phyloP scores from a whole-genome alignment of 2,113 vertebrate genomes.

The Shinisaurus crocodilurus region DNA sequence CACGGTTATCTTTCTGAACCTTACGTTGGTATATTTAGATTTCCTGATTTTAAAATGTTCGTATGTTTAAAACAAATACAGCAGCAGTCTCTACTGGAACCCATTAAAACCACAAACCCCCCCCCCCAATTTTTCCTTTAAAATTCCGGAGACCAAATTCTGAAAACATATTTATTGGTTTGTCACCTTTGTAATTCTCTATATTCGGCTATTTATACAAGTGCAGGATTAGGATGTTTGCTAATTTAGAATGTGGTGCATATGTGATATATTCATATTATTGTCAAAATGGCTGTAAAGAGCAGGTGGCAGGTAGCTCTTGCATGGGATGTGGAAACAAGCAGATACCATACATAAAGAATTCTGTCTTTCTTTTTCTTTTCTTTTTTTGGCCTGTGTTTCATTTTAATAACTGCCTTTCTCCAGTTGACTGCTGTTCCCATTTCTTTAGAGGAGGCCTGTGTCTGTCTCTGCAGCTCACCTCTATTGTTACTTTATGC shows the following conservation, averaged over 20 bases:
- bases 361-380: not conserved
- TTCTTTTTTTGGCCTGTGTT: slow-evolving; percentile 34
- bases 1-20: not conserved
- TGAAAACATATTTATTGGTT: not conserved
- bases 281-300: slow-evolving; percentile 23
- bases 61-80: not conserved
- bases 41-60: not conserved
- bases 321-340: slow-evolving; percentile 47
- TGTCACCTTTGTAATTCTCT: not conserved
- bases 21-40: not conserved
- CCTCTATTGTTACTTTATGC: slow-evolving; percentile 6
- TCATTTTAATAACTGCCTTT: slow-evolving; percentile 41
- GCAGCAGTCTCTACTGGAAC: not conserved
- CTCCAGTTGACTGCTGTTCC: slow-evolving; percentile 24
- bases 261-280: not conserved
- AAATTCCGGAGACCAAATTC: not conserved
- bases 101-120: not conserved
- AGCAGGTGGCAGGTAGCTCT: slow-evolving; percentile 19
- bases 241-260: slow-evolving; percentile 27
- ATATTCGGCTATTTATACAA: not conserved
- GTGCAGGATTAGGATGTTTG: not conserved
- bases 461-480: slow-evolving; percentile 8
- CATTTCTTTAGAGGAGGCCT: slow-evolving; percentile 25
- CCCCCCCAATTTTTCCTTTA: slow-evolving; percentile 27
- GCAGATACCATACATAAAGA: slow-evolving; percentile 21